Evolutionary conservation across 2,888 invertebrate species (phyloP).

Genomic region (Nemotelus pantherinus): DNA sequence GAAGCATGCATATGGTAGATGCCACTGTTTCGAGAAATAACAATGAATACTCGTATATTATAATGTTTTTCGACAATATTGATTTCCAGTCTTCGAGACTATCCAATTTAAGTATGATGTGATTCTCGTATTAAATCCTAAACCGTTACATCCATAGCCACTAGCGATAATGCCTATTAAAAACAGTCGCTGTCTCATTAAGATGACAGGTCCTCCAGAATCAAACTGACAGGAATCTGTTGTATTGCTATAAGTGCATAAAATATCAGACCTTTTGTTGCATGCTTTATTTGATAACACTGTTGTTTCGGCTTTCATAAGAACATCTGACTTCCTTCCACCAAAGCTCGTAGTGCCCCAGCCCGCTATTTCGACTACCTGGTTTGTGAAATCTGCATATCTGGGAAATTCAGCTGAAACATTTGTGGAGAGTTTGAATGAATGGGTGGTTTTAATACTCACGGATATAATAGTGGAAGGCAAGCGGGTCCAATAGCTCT

Average conservation of each 20-base stretch:
- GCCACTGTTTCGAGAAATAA: too few species aligned
- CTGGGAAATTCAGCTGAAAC: neutral
- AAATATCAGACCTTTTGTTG: conserved; percentile 57
- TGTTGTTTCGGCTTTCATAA: neutral
- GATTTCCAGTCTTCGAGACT: conserved; percentile 56
- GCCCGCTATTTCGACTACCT: conserved; percentile 5
- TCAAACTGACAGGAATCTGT: conserved; percentile 68
- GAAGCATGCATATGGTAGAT: too few species aligned
- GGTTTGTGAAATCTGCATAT: neutral
- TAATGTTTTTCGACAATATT: conserved; percentile 52
- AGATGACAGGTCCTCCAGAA: conserved; percentile 69
- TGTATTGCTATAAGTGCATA: conserved; percentile 45
- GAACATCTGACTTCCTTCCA: neutral
- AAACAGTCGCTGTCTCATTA: conserved; percentile 62
- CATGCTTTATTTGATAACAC: conserved; percentile 61
- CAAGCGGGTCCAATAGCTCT: conserved; percentile 70
- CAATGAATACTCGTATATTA: neutral
- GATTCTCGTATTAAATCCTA: conserved; percentile 68
- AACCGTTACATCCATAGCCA: conserved; percentile 67
- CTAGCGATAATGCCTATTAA: conserved; percentile 68
- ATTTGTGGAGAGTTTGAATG: neutral
- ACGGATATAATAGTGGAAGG: conserved; percentile 67
- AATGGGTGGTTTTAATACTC: conserved; percentile 45
- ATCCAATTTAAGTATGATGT: conserved; percentile 69
- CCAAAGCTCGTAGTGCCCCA: conserved; percentile 1